These are phyloP conservation scores for Meriones unguiculatus DNA, from an alignment of 2,113 vertebrate species.

Conservation along the genomic window DNA sequence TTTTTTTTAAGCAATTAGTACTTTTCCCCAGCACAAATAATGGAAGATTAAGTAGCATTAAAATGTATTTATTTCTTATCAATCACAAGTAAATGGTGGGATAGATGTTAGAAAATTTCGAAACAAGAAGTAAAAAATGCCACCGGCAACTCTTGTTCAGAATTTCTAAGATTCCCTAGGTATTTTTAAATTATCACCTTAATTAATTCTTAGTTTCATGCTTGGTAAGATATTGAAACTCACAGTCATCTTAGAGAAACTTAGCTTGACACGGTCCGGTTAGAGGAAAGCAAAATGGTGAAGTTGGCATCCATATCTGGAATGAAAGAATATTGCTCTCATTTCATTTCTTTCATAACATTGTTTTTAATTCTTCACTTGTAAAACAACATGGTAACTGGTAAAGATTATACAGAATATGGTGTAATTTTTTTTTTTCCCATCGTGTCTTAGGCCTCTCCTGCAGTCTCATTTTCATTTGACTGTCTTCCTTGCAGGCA, in stretches of 20 bases:
- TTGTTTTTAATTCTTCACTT: neutral
- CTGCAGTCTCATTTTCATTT: neutral
- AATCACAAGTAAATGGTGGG: neutral
- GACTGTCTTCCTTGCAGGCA: neutral
- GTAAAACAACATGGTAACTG: neutral
- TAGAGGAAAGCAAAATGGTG: neutral
- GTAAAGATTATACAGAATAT: neutral
- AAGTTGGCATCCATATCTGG: neutral
- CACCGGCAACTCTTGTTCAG: neutral
- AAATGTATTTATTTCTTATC: conserved; percentile 28
- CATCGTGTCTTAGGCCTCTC: neutral
- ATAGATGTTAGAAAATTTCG: neutral
- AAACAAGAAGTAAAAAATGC: neutral
- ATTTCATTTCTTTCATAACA: neutral
- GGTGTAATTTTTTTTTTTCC: neutral
- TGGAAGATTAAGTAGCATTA: conserved; percentile 21
- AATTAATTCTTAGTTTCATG: neutral
- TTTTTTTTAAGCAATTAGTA: neutral
- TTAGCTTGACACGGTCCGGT: neutral
- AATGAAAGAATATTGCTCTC: neutral
- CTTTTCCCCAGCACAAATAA: neutral
- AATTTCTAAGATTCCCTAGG: neutral
- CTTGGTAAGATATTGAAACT: conserved; percentile 35
- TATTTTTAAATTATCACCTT: neutral
- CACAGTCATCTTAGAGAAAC: neutral